Conservation (phyloP, 2,888 invertebrate genomes). For the Amphipyra tragopoginis region DNA sequence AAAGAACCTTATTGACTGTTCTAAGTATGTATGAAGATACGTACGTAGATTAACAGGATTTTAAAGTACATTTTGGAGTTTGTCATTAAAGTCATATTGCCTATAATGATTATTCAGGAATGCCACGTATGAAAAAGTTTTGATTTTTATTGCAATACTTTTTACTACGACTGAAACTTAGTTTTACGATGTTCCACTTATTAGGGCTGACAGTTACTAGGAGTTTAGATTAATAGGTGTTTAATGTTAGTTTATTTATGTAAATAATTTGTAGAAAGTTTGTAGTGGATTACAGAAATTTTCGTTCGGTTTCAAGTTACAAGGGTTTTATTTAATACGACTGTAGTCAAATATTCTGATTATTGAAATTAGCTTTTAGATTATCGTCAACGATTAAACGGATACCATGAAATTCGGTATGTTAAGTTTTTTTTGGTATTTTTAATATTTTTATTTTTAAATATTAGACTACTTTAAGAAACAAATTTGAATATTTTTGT, state of each 20-base stretch:
- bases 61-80: constrained; percentile 15
- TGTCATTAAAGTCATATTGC: no score
- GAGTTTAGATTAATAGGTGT: constrained; percentile 47
- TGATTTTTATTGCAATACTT: constrained; percentile 46
- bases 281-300: constrained; percentile 24
- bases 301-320: constrained; percentile 20
- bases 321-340: no score
- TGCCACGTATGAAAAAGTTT: constrained; percentile 30
- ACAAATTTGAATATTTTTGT: no score
- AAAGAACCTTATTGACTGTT: constrained; percentile 4
- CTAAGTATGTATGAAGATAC: background rate
- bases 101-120: background rate
- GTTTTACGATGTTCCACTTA: constrained; percentile 47
- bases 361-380: no score
- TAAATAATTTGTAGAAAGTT: constrained; percentile 37
- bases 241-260: constrained; percentile 49
- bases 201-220: constrained; percentile 44
- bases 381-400: no score
- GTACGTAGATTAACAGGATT: constrained; percentile 3
- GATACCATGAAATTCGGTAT: no score
- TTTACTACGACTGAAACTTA: constrained; percentile 29
- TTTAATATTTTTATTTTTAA: no score
- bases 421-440: no score
- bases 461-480: no score
- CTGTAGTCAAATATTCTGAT: no score